Conservation (phyloP, 2,888 invertebrate genomes). For the Rambutsinella grinnellia region DNA sequence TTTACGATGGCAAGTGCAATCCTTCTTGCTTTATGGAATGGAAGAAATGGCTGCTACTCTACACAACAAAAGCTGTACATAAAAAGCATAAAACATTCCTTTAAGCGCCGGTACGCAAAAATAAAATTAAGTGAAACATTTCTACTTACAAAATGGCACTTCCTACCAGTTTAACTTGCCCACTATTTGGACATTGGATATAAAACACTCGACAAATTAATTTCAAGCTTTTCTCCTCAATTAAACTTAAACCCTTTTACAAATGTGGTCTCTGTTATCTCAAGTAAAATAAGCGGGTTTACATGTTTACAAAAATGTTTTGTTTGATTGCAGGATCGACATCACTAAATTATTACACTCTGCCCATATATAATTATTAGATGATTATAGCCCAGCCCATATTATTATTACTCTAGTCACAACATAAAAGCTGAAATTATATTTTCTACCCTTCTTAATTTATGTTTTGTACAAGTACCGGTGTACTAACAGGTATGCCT, state of each 20-base stretch:
- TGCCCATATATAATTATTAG: background rate
- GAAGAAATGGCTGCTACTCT: background rate
- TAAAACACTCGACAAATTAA: too few species aligned
- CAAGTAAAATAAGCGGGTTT: too few species aligned
- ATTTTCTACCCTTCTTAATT: background rate
- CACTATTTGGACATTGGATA: too few species aligned
- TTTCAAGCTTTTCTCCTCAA: too few species aligned
- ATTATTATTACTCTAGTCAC: background rate
- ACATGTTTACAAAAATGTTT: too few species aligned
- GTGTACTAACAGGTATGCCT: background rate
- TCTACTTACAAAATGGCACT: too few species aligned
- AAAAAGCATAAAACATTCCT: slow-evolving; percentile 8
- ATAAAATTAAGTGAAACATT: slow-evolving; percentile 8
- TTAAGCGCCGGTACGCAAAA: too few species aligned
- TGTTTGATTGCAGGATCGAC: too few species aligned
- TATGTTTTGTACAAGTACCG: background rate
- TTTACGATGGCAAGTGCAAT: background rate
- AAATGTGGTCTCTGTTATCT: too few species aligned
- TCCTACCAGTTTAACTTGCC: too few species aligned
- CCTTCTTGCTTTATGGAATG: background rate
- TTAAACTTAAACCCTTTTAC: too few species aligned
- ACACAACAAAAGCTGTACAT: background rate
- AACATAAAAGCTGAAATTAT: background rate
- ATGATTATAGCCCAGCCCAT: background rate
- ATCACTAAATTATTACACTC: background rate